Evolutionary conservation across 2,888 invertebrate species (phyloP).

Genomic region (Drosophila barbarae): DNA sequence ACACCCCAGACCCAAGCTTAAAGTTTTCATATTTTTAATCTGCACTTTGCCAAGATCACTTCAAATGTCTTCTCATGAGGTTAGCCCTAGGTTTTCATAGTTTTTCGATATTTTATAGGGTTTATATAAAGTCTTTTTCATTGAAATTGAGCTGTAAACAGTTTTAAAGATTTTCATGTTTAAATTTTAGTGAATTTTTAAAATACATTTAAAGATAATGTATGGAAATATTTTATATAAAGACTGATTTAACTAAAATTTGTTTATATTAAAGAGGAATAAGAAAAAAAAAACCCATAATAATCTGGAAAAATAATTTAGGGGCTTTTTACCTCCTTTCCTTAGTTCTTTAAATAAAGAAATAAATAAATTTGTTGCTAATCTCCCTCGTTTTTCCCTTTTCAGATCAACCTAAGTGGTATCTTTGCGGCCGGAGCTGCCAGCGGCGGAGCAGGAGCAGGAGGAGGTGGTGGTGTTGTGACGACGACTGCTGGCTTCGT

Average conservation of each 20-base stretch:
- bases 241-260: background rate
- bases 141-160: background rate
- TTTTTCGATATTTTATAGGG: background rate
- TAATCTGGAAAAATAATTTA: background rate
- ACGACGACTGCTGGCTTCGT: conserved; percentile 12
- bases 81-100: background rate
- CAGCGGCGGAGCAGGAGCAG: conserved; percentile 50
- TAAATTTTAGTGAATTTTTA: background rate
- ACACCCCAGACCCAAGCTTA: background rate
- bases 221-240: background rate
- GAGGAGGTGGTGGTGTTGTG: conserved; percentile 14
- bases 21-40: background rate
- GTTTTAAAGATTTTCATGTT: background rate
- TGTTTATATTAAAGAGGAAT: background rate
- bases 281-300: background rate
- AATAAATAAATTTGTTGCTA: background rate
- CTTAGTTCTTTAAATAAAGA: background rate
- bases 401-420: conserved; percentile 54
- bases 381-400: background rate
- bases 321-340: background rate
- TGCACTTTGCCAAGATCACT: background rate
- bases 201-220: background rate
- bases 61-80: background rate
- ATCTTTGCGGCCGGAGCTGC: conserved; percentile 59
- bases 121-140: too few relatives aligned